Conservation (phyloP, 2,888 invertebrate genomes). For the Dioctria linearis region DNA sequence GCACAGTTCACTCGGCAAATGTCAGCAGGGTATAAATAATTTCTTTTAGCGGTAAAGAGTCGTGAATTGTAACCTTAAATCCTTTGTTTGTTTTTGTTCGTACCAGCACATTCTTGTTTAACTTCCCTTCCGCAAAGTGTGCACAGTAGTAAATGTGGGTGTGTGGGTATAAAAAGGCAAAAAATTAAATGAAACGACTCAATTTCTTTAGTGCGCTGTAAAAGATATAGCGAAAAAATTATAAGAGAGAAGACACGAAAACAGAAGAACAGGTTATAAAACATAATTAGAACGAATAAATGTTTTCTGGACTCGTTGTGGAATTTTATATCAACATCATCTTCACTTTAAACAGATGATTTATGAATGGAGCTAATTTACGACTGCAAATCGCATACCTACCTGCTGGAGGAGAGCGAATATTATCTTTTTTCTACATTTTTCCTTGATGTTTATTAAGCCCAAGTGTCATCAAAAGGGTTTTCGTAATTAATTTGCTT, state of each 20-base stretch:
- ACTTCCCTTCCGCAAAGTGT: neutral
- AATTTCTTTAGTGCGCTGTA: slow-evolving; percentile 23
- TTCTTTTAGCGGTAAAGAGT: slow-evolving; percentile 7
- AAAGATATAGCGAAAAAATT: slow-evolving; percentile 9
- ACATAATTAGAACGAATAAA: slow-evolving; percentile 45
- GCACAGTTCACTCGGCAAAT: slow-evolving; percentile 13
- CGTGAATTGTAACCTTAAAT: slow-evolving; percentile 11
- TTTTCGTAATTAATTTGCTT: slow-evolving; percentile 33
- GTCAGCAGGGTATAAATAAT: slow-evolving; percentile 30
- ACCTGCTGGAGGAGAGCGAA: too few relatives aligned
- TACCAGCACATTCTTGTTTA: neutral
- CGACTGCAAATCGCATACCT: neutral
- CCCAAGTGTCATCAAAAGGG: slow-evolving; percentile 44
- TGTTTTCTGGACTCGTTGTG: slow-evolving; percentile 22
- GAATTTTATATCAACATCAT: slow-evolving; percentile 45
- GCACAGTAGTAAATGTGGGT: slow-evolving; percentile 33
- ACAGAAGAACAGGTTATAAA: slow-evolving; percentile 39
- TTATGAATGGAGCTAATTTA: slow-evolving; percentile 34
- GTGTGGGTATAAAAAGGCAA: neutral
- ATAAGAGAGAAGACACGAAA: slow-evolving; percentile 5
- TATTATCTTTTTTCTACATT: neutral
- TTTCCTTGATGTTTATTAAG: slow-evolving; percentile 7
- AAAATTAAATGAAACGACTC: slow-evolving; percentile 33
- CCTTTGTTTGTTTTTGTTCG: neutral
- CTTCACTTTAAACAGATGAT: slow-evolving; percentile 37